These are phyloP conservation scores for Oceanodroma tethys DNA, from an alignment of 2,113 vertebrate genomes.

Conservation along the genomic window DNA sequence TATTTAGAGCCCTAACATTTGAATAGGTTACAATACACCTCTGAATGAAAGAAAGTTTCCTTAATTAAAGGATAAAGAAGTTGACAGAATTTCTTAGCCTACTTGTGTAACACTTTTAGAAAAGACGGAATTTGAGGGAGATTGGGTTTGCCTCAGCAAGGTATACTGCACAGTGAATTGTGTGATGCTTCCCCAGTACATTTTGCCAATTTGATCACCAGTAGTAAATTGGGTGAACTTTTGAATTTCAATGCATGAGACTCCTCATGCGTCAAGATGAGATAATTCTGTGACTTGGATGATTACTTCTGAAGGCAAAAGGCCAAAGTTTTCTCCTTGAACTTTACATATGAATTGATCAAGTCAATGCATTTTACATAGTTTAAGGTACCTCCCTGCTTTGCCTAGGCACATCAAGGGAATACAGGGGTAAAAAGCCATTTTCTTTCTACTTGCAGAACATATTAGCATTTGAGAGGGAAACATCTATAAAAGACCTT, in stretches of 20 bases:
- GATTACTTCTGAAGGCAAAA: slow-evolving; percentile 45
- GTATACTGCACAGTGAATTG: neutral
- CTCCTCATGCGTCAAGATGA: slow-evolving; percentile 12
- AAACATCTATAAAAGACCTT: slow-evolving; percentile 13
- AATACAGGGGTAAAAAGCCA: neutral
- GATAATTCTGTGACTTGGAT: slow-evolving; percentile 5
- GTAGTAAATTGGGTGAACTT: slow-evolving; percentile 43
- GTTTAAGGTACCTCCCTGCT: slow-evolving; percentile 21
- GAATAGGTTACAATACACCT: neutral
- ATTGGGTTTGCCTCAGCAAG: neutral
- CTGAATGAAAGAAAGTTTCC: neutral
- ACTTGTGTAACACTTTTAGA: neutral
- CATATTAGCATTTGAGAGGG: slow-evolving; percentile 54
- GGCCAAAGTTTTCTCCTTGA: slow-evolving; percentile 42
- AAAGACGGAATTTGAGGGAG: neutral
- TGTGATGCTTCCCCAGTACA: neutral
- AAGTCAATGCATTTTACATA: slow-evolving; percentile 22
- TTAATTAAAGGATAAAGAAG: neutral
- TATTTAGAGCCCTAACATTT: neutral
- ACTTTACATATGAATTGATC: slow-evolving; percentile 57
- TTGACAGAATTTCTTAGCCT: neutral
- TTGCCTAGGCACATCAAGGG: slow-evolving; percentile 18
- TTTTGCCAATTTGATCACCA: neutral
- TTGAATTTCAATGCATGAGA: slow-evolving; percentile 25
- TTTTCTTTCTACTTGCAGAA: slow-evolving; percentile 23